These are phyloP conservation scores for Nemopilema nomurai DNA, from an alignment of 30 jellyfish, hydroid and myxozoan species.

Conservation along the genomic window DNA sequence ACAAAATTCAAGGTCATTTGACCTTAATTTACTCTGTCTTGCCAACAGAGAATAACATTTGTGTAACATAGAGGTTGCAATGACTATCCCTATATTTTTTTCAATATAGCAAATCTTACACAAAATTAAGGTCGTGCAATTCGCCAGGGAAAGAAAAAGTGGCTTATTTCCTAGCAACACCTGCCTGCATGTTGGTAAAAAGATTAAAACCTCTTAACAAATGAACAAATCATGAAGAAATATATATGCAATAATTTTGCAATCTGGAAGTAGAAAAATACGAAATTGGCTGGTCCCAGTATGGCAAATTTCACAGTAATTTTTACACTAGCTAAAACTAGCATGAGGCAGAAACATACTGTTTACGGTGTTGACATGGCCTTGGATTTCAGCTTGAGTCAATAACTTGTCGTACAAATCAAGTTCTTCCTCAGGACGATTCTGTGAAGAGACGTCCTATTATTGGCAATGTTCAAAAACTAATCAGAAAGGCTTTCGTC, in stretches of 20 bases:
- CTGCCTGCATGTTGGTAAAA: too few relatives aligned
- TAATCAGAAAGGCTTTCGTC: background rate
- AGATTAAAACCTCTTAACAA: too few relatives aligned
- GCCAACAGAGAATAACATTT: background rate
- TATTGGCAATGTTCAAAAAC: background rate
- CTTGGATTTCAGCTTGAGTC: conserved; percentile 99
- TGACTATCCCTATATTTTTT: background rate
- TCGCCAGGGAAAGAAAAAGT: background rate
- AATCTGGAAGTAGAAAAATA: too few relatives aligned
- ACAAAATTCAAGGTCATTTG: background rate
- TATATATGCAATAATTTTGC: too few relatives aligned
- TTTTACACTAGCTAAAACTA: too few relatives aligned
- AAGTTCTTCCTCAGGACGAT: conserved; percentile 89
- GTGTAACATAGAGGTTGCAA: background rate
- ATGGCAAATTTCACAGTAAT: too few relatives aligned
- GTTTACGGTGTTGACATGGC: conserved; percentile 84
- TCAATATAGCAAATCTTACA: background rate
- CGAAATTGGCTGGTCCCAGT: too few relatives aligned
- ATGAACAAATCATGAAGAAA: too few relatives aligned
- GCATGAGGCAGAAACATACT: conserved; percentile 70
- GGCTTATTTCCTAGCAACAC: background rate
- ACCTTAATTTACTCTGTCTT: background rate
- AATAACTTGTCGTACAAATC: conserved; percentile 95
- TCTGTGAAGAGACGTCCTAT: conserved; percentile 6
- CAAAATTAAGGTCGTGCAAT: background rate